Evolutionary conservation across 2,888 invertebrate species (phyloP), one percentile per base, ranked within the genome.

Genomic region (Drosophila bunnanda): DNA sequence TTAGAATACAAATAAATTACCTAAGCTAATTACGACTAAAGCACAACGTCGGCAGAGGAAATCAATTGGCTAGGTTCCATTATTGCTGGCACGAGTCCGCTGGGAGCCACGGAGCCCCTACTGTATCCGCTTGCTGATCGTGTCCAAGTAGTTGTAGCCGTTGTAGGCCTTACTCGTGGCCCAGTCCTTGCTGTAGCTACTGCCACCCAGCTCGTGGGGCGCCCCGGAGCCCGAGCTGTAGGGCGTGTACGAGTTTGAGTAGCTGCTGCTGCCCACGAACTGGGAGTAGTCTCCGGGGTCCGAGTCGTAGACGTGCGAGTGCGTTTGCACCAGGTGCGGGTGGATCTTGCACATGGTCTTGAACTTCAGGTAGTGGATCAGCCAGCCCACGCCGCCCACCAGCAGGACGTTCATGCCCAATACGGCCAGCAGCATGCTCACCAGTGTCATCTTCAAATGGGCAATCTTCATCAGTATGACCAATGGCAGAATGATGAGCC

Each of bases 341-440:
- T 92, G 91, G 59, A 92, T 91, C 77, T 91, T 91, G 76, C 92
- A 92, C 20, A 92, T 69, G 2, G 92, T 92, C 74, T 91, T 92
- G 59, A 88, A 90, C 66, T 92, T 91, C 1, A 92, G 76, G 68
- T 92, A 92, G 78, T 92, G 89, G 62, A 92, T 90, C 1, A 92
- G 82, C 90, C 92, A 91, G 53, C 88, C 91, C 4, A 83, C 81
- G 17, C 92, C 92, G 54, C 90, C 90, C 10, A 92, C 81, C 20
- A 92, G 59, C 15, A 92, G 62, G 15, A 91, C 87, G 73, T 92
- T 92, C 64, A 92, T 66, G 50, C 90, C 91, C 30, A 91, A 66
- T 8, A 91, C 90, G 12, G 86, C 89, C 34, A 92, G 41, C n/a
- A 92, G 72, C 68, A 92, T 60, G 6, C 89, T 82, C 2, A 92